phyloP scores from a whole-genome alignment of 2,888 invertebrate genomes.

The Noctua fimbriata region DNA sequence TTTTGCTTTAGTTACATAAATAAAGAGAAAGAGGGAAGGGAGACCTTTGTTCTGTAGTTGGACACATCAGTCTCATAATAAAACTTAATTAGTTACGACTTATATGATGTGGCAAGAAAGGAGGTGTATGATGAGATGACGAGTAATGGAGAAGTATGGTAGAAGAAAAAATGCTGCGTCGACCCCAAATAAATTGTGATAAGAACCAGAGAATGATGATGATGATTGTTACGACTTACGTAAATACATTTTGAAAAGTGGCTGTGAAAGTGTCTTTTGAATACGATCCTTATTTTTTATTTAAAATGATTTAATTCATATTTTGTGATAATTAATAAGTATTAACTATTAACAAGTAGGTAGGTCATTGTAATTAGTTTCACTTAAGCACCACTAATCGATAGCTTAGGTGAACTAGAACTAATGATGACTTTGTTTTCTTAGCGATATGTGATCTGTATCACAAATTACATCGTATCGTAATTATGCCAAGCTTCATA shows the following conservation, averaged over 20 bases:
- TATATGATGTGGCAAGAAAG: not conserved
- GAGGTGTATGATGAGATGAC: not conserved
- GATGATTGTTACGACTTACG: not conserved
- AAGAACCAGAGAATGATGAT: not conserved
- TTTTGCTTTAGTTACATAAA: no score
- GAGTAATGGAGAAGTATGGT: not conserved
- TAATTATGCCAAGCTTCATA: not conserved
- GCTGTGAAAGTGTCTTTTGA: not conserved
- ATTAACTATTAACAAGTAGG: not conserved
- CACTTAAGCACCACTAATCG: not conserved
- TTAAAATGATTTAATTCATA: not conserved
- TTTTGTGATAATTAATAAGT: not conserved
- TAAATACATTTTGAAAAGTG: not conserved
- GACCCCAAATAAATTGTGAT: not conserved
- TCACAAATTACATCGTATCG: not conserved
- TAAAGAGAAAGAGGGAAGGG: not conserved
- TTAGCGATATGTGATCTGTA: not conserved
- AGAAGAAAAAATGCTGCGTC: not conserved
- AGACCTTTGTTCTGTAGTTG: not conserved
- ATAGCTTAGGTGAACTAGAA: not conserved
- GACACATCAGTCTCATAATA: not conserved
- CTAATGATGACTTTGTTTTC: constrained; percentile 2
- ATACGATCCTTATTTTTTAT: not conserved
- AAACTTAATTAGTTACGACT: not conserved
- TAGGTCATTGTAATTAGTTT: not conserved